Conservation (phyloP, 2,888 invertebrate genomes). For the Danaus chrysippus region DNA sequence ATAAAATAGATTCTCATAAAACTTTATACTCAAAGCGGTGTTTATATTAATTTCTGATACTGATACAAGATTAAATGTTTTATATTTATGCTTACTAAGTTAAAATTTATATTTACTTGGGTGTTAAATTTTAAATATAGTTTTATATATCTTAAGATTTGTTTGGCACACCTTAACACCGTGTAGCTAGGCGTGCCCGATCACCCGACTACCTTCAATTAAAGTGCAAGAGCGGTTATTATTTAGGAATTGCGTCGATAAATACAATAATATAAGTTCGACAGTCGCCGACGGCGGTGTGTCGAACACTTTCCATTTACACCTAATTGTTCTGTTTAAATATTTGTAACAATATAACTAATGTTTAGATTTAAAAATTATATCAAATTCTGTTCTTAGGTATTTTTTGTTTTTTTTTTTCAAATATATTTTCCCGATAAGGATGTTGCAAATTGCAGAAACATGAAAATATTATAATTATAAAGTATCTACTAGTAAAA, state of each 20-base stretch:
- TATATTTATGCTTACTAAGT: neutral
- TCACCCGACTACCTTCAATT: slow-evolving; percentile 61
- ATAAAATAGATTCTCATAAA: no score
- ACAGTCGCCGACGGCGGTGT: slow-evolving; percentile 47
- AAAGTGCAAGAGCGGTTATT: slow-evolving; percentile 62
- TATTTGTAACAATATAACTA: neutral
- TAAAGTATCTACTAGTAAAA: no score
- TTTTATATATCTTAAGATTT: slow-evolving; percentile 36
- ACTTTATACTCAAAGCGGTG: no score
- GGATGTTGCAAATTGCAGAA: no score
- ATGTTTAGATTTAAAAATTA: neutral
- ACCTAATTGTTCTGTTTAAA: slow-evolving; percentile 8
- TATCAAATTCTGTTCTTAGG: neutral
- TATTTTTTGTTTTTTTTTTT: no score
- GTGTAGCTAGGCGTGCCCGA: slow-evolving; percentile 43
- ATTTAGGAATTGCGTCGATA: slow-evolving; percentile 65
- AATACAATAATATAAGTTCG: slow-evolving; percentile 65
- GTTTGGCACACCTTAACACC: slow-evolving; percentile 25
- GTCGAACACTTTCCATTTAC: slow-evolving; percentile 41
- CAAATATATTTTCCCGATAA: no score
- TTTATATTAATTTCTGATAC: no score
- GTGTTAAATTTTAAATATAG: neutral
- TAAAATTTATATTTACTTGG: neutral
- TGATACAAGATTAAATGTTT: no score
- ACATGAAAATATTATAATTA: no score